A percentile compares a stretch with the other conserved stretches of the same genome.
These are phyloP conservation scores for Iselma pallidipennis DNA, from an alignment of 2,888 invertebrate genomes.

Conservation along the genomic window DNA sequence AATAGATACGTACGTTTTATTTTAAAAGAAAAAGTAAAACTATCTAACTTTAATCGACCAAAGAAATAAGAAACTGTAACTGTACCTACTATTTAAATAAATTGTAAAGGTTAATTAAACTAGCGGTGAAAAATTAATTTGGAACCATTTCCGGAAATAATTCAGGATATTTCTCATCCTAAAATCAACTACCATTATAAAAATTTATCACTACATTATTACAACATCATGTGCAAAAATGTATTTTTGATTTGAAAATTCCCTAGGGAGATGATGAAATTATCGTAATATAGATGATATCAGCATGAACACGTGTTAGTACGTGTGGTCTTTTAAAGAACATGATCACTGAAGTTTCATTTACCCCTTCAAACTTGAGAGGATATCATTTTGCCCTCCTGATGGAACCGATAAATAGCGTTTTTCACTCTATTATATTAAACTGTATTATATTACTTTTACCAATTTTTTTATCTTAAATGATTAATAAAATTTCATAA, in stretches of 20 bases:
- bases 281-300: neutral
- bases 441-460: neutral
- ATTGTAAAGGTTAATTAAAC: constrained; percentile 12
- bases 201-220: neutral
- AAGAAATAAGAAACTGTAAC: constrained; percentile 14
- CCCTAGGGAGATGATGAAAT: neutral
- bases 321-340: constrained; percentile 12
- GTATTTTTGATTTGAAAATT: neutral
- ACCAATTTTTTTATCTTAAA: too few species aligned
- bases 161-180: neutral
- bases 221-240: neutral
- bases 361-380: constrained; percentile 16
- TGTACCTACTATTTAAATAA: constrained; percentile 4
- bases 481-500: too few species aligned
- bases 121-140: neutral
- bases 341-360: neutral
- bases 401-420: constrained; percentile 33
- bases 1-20: constrained; percentile 11
- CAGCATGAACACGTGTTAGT: neutral
- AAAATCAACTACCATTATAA: neutral
- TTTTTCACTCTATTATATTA: neutral
- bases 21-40: constrained; percentile 5
- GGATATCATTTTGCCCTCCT: constrained; percentile 30
- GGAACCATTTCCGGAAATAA: neutral
- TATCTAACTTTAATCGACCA: constrained; percentile 13